Base-by-base conservation (phyloP, 2,797 vertebrate genomes). In the Agapornis canus region DNA sequence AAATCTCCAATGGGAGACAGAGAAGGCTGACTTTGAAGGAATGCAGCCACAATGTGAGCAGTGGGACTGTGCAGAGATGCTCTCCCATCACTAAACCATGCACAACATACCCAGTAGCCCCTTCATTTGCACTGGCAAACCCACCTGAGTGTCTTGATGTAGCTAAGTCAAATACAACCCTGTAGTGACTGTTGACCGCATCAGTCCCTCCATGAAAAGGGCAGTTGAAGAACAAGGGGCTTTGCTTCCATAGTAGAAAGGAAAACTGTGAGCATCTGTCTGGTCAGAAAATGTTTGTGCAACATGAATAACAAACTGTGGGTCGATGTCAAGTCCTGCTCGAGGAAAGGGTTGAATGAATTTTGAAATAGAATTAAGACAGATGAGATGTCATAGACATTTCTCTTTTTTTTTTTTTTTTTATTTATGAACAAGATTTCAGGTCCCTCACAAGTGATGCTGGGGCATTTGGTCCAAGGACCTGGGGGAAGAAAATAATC, bases 251-350 rank as follows among this genome's bases (percentile, higher is more conserved):
- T 20, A 57, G 27, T 2, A 75, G 37, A 88, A 86, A 29, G 40
- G 27, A 66, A 91, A 85, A 60, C 6, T 31, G 20, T 0, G 0
- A 85, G 6, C 22, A 80, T 26, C 17, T 47, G 13, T 29, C 18
- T 40, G 57, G 31, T 45, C 26, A 78, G 35, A 78, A 83, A 83
- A 39, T 20, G 1, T 42, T 71, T 65, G 22, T 45, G 12, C 1
- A 3, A 80, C 31, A 7, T 66, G 37, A 91, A 68, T 3, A 6
- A 82, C 15, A 82, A 91, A 48, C 56, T 82, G 43, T 25, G 48
- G 29, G 29, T 2, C 4, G 77, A 6, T 0, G 1, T 60, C 0
- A 3, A 64, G 27, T 71, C 39, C n/a, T 32, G 9, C 26, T 64
- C 52, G 29, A 54, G 11, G 4, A 81, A 92, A 90, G 8, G 5